Percentiles rank a stretch among this genome's conserved stretches.
These are phyloP conservation scores for Lasiurus borealis DNA, from an alignment of 2,113 vertebrate genomes.

Conservation along the genomic window DNA sequence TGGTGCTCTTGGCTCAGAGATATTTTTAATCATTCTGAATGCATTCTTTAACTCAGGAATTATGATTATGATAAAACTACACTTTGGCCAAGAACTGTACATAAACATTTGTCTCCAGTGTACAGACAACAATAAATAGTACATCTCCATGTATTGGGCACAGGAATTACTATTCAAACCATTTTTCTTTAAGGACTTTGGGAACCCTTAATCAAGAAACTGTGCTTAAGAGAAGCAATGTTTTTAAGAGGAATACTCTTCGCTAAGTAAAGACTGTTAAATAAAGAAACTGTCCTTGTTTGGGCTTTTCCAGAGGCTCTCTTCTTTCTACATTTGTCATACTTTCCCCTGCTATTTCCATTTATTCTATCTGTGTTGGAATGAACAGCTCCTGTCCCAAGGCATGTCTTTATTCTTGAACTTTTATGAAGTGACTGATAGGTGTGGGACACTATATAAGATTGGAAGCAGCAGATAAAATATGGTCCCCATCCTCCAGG, in stretches of 20 bases:
- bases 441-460: neutral
- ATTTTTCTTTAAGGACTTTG: neutral
- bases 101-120: slow-evolving; percentile 28
- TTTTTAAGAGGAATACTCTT: neutral
- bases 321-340: neutral
- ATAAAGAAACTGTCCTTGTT: neutral
- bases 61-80: neutral
- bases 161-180: neutral
- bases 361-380: neutral
- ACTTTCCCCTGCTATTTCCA: neutral
- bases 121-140: neutral
- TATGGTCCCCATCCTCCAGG: neutral
- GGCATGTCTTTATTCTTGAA: neutral
- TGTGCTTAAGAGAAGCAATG: neutral
- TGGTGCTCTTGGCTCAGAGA: neutral
- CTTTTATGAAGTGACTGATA: neutral
- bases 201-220: neutral
- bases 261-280: neutral
- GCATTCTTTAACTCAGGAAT: slow-evolving; percentile 5
- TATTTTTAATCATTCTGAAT: neutral
- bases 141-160: neutral
- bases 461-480: neutral
- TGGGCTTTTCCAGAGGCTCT: neutral
- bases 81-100: neutral
- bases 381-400: neutral